These are phyloP conservation scores for Prenolepis imparis DNA, from an alignment of 2,888 invertebrate genomes.

Conservation along the genomic window DNA sequence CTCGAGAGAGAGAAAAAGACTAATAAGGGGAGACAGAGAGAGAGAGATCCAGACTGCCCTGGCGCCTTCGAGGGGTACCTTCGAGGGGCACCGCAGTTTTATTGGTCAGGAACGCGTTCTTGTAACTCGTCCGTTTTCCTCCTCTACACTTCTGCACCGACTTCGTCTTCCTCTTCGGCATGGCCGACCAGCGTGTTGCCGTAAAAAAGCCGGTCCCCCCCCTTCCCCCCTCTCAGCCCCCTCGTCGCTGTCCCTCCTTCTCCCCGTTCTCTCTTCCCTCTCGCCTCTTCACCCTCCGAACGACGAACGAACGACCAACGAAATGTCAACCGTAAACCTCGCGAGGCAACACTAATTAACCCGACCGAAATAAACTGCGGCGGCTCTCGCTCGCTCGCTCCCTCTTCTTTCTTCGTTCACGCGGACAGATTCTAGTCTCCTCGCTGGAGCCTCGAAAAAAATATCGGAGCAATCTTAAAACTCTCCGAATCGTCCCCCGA, in stretches of 20 bases:
- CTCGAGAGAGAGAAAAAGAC: conserved; percentile 64
- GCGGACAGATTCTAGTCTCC: conserved; percentile 36
- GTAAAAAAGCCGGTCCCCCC: conserved; percentile 80
- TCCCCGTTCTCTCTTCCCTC: conserved; percentile 57
- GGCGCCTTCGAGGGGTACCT: conserved; percentile 79
- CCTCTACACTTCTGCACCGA: conserved; percentile 56
- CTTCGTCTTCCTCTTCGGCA: conserved; percentile 73
- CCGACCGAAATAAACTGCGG: conserved; percentile 85
- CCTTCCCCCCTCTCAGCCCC: conserved; percentile 51
- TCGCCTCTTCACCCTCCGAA: conserved; percentile 55
- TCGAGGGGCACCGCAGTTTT: conserved; percentile 78
- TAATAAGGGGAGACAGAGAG: conserved; percentile 79
- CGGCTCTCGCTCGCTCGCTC: conserved; percentile 62
- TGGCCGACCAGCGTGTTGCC: conserved; percentile 83
- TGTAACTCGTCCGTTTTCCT: conserved; percentile 64
- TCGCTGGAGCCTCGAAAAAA: conserved; percentile 54
- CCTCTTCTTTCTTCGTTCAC: conserved; percentile 43
- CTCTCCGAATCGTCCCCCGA: conserved; percentile 6
- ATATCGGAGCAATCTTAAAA: conserved; percentile 48
- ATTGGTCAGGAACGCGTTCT: conserved; percentile 77
- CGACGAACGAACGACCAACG: conserved; percentile 82
- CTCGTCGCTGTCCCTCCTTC: conserved; percentile 72
- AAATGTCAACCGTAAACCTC: conserved; percentile 86
- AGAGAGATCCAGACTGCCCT: conserved; percentile 79
- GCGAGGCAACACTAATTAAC: conserved; percentile 86